Evolutionary conservation across 2,888 invertebrate species (phyloP).

Genomic region (Isotomurus palustris): DNA sequence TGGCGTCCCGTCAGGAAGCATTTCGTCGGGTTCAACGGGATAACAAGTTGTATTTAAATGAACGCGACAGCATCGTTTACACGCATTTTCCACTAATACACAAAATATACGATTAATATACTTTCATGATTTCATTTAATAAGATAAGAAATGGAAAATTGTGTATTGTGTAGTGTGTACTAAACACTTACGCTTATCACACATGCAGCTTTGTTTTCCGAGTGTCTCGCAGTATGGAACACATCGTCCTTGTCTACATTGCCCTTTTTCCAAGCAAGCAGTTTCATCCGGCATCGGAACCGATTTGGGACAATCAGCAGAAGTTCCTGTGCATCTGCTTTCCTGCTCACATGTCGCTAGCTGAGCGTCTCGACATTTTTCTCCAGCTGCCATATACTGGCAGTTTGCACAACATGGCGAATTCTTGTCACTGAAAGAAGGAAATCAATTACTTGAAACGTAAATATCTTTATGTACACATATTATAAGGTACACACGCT

Average conservation of each 20-base stretch:
- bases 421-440: conserved; percentile 76
- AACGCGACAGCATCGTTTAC: conserved; percentile 88
- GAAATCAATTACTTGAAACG: not conserved
- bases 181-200: conserved; percentile 71
- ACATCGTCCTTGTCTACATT: conserved; percentile 85
- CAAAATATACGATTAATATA: conserved; percentile 15
- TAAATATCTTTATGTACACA: not conserved
- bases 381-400: conserved; percentile 57
- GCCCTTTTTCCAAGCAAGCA: conserved; percentile 84
- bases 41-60: conserved; percentile 87
- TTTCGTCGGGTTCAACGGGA: conserved; percentile 81
- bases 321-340: conserved; percentile 77
- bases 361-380: conserved; percentile 76
- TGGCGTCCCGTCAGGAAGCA: conserved; percentile 86
- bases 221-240: conserved; percentile 93
- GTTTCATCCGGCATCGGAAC: conserved; percentile 81
- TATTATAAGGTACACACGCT: not conserved
- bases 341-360: conserved; percentile 81
- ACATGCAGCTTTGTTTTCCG: conserved; percentile 91
- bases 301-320: conserved; percentile 77
- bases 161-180: not conserved
- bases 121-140: conserved; percentile 4
- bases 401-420: conserved; percentile 92
- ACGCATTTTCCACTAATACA: conserved; percentile 79
- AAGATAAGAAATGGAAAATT: not conserved